phyloP scores from a whole-genome alignment of 2,888 invertebrate species.

The Octodonta nipae region DNA sequence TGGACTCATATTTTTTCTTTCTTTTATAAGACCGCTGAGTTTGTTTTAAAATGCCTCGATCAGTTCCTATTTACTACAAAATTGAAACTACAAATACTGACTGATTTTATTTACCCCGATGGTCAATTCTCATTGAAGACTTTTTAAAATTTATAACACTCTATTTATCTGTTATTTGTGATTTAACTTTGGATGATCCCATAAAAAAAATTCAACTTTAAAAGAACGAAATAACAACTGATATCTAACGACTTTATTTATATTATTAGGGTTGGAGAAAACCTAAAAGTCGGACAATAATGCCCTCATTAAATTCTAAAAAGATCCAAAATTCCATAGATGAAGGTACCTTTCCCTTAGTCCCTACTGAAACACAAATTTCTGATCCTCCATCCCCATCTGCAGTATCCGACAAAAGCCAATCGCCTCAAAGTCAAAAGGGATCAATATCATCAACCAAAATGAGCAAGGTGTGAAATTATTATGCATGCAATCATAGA shows the following conservation, averaged over 20 bases:
- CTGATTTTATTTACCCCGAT: no score
- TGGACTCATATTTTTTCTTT: no score
- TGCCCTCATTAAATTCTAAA: slow-evolving; percentile 49
- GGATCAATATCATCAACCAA: slow-evolving; percentile 41
- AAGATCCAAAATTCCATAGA: slow-evolving; percentile 37
- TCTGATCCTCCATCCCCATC: slow-evolving; percentile 37
- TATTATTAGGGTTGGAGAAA: slow-evolving; percentile 60
- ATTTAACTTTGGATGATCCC: no score
- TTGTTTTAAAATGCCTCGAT: no score
- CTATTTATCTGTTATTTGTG: no score
- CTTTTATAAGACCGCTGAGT: no score
- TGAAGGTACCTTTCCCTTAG: slow-evolving; percentile 33
- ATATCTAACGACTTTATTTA: slow-evolving; percentile 22
- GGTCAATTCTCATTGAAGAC: no score
- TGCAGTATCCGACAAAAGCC: slow-evolving; percentile 41
- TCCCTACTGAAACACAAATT: slow-evolving; percentile 30
- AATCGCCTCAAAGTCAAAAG: slow-evolving; percentile 39
- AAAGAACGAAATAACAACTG: slow-evolving; percentile 17
- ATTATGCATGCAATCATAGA: slow-evolving; percentile 22
- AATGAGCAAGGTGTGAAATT: slow-evolving; percentile 39
- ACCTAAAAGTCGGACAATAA: slow-evolving; percentile 62
- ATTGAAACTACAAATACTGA: no score
- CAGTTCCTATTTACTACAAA: no score
- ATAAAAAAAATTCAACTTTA: no score
- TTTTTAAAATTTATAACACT: no score